Evolutionary conservation across 2,888 invertebrate genomes (phyloP).

Genomic region (Galerucella pusilla): DNA sequence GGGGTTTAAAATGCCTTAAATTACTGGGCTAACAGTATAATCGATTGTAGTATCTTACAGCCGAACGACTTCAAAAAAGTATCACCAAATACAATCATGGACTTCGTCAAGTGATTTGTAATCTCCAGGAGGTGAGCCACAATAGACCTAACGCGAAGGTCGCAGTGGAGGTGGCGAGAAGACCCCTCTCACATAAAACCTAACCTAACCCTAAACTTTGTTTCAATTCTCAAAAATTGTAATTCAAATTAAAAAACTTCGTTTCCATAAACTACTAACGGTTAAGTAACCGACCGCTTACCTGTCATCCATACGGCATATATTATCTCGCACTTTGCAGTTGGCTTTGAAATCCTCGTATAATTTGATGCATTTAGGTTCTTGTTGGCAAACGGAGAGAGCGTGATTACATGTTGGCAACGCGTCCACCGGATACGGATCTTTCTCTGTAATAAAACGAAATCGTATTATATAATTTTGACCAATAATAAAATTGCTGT

Average conservation of each 20-base stretch:
- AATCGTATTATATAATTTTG: conserved; percentile 9
- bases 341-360: conserved; percentile 89
- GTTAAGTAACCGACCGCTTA: conserved; percentile 60
- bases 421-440: conserved; percentile 89
- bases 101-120: too few species aligned
- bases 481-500: background rate
- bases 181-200: too few species aligned
- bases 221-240: background rate
- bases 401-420: conserved; percentile 92
- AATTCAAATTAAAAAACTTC: background rate
- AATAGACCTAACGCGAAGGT: too few species aligned
- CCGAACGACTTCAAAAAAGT: too few species aligned
- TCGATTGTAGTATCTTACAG: too few species aligned
- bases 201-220: background rate
- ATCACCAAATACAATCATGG: too few species aligned
- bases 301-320: conserved; percentile 92
- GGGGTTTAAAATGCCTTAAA: too few species aligned
- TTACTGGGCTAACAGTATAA: too few species aligned
- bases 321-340: conserved; percentile 87
- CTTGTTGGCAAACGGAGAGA: conserved; percentile 84
- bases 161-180: too few species aligned
- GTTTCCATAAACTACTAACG: background rate
- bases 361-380: conserved; percentile 82
- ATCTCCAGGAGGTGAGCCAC: too few species aligned
- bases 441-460: conserved; percentile 77